Evolutionary conservation across 1,140 invertebrate species (phyloP).

Genomic region (Drosophila prosaltans): DNA sequence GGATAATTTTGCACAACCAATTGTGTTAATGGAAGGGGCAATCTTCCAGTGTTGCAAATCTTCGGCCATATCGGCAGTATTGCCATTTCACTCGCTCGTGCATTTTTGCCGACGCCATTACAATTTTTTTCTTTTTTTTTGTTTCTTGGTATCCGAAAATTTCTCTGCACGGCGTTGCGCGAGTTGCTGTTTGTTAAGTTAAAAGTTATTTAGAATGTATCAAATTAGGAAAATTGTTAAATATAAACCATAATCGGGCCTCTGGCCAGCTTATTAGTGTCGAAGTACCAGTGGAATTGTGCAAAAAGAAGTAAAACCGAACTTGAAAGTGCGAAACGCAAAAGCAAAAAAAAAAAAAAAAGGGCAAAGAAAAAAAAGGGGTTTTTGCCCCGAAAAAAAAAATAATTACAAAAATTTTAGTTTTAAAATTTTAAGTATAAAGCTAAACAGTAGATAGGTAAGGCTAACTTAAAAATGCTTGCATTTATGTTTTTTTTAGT

Average conservation of each 20-base stretch:
- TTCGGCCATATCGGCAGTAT: constrained; percentile 85
- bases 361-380: constrained; percentile 22
- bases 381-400: constrained; percentile 37
- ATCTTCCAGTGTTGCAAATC: constrained; percentile 76
- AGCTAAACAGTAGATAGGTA: constrained; percentile 10
- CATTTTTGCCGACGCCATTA: constrained; percentile 81
- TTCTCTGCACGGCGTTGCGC: constrained; percentile 71
- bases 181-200: constrained; percentile 66
- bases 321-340: constrained; percentile 39
- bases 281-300: constrained; percentile 41
- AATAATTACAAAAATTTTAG: neutral
- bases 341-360: constrained; percentile 28
- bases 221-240: constrained; percentile 34
- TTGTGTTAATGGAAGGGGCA: constrained; percentile 29
- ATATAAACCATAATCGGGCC: constrained; percentile 28
- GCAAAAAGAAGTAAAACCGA: constrained; percentile 39
- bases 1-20: constrained; percentile 50
- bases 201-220: constrained; percentile 60
- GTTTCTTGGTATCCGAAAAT: constrained; percentile 55
- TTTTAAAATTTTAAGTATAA: neutral
- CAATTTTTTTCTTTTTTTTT: constrained; percentile 46
- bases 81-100: constrained; percentile 71
- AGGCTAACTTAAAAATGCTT: constrained; percentile 29
- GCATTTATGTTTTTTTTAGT: constrained; percentile 17
- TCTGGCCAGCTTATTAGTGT: constrained; percentile 25